Conservation (phyloP, 1,140 invertebrate genomes). For the Papilio glaucus region DNA sequence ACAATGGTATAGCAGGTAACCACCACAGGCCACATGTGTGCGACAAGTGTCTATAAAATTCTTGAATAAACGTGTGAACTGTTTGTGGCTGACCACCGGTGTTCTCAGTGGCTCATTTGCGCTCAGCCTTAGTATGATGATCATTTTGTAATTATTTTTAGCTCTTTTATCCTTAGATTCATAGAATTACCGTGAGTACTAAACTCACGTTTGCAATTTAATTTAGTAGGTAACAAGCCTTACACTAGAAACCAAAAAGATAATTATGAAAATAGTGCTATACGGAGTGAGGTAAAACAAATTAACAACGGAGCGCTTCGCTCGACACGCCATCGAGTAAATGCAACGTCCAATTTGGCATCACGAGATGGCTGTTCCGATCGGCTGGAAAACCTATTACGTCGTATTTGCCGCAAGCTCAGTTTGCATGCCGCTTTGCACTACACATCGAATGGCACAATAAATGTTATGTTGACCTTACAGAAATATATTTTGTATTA, state of each 20-base stretch:
- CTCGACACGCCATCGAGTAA: conserved; percentile 19
- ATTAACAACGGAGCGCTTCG: conserved; percentile 5
- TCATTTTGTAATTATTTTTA: too few species aligned
- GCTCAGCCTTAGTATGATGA: too few species aligned
- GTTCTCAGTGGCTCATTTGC: too few species aligned
- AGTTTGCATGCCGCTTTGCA: conserved; percentile 3
- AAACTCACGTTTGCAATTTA: background rate
- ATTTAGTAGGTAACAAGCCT: background rate
- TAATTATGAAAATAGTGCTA: conserved; percentile 12
- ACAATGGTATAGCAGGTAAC: too few species aligned
- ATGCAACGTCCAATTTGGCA: conserved; percentile 27
- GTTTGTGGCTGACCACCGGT: too few species aligned
- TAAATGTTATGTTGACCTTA: conserved; percentile 13
- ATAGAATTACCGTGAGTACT: too few species aligned
- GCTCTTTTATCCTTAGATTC: too few species aligned
- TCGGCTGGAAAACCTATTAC: conserved; percentile 29
- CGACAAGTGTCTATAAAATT: too few species aligned
- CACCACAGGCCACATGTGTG: too few species aligned
- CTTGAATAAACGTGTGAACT: too few species aligned
- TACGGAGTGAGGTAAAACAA: conserved; percentile 1
- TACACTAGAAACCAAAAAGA: background rate
- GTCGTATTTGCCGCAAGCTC: conserved; percentile 25
- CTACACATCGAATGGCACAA: background rate
- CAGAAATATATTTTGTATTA: too few species aligned
- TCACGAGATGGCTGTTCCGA: conserved; percentile 15